Base-by-base conservation (phyloP, 2,113 vertebrate genomes). In the Cynoglossus semilaevis region DNA sequence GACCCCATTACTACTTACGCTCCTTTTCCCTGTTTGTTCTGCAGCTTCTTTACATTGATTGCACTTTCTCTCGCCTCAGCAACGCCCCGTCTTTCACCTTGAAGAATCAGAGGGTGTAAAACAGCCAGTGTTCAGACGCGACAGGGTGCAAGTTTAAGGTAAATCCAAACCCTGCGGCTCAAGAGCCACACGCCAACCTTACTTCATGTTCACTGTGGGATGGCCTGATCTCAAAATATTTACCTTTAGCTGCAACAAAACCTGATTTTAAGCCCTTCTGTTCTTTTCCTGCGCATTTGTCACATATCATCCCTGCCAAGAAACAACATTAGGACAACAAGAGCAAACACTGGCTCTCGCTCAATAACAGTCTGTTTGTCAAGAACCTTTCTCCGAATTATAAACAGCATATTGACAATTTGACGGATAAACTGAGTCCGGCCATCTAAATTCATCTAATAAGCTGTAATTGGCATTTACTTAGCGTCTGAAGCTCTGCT, bases 381-480 rank as follows among this genome's bases (percentile, higher is more conserved):
- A 67, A 48, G 58, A 65, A 74, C 56, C 19, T 75, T 69, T 79
- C 79, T 54, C 44, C 46, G 18, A 29, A 74, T 81, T 74, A 79
- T 62, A 42, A 79, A 60, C 42, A 75, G 53, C 15, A 77, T 63
- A 75, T 84, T 79, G 77, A 68, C 76, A 79, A 74, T 84, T 77
- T 70, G 60, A 69, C 43, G 56, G 52, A 48, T 45, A 46, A 83
- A 65, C 68, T 66, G 59, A 76, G 67, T 51, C 56, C 10, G 6
- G 74, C 44, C 22, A 15, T 65, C 67, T 55, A 74, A 57, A 51
- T 38, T 40, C 64, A 64, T 63, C 58, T 67, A 77, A 64, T 74
- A 68, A 46, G 52, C 63, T 63, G 44, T 45, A 52, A 69, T 67
- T 69, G 34, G 15, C 11, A 12, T 78, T 75, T 69, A 52, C 67